Conservation (phyloP, 2,888 invertebrate species). For the Amphipoea oculea region DNA sequence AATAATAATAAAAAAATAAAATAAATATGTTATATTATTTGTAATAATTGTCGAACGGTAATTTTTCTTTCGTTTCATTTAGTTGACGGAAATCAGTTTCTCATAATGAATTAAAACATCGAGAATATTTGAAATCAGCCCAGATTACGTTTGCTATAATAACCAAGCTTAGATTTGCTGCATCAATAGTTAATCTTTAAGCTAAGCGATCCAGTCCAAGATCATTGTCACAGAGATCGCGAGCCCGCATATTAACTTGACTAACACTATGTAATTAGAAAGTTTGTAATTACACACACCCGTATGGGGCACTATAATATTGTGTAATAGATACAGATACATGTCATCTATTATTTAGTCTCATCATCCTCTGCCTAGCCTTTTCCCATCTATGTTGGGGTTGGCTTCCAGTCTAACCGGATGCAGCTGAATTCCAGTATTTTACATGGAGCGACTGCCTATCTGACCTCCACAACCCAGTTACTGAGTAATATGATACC, state of each 20-base stretch:
- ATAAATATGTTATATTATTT: not conserved
- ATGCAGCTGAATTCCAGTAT: no score
- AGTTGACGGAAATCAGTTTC: no score
- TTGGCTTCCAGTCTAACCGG: no score
- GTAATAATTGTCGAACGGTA: not conserved
- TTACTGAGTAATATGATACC: no score
- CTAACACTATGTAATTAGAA: constrained; percentile 29
- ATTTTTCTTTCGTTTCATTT: not conserved
- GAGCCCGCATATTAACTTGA: constrained; percentile 35
- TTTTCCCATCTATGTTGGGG: no score
- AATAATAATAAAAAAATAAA: no score
- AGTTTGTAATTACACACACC: constrained; percentile 32
- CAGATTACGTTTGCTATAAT: not conserved
- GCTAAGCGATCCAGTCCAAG: constrained; percentile 14
- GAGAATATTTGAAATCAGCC: not conserved
- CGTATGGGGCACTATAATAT: constrained; percentile 3
- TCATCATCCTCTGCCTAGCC: no score
- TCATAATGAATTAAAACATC: no score
- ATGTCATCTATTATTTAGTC: not conserved
- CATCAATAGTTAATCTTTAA: not conserved
- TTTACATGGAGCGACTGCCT: no score
- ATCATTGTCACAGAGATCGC: not conserved
- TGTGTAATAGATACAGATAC: constrained; percentile 1
- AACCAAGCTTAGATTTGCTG: no score
- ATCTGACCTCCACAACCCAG: no score